These are phyloP conservation scores for Podotricha telesiphe DNA, from an alignment of 2,888 invertebrate genomes.

Conservation along the genomic window DNA sequence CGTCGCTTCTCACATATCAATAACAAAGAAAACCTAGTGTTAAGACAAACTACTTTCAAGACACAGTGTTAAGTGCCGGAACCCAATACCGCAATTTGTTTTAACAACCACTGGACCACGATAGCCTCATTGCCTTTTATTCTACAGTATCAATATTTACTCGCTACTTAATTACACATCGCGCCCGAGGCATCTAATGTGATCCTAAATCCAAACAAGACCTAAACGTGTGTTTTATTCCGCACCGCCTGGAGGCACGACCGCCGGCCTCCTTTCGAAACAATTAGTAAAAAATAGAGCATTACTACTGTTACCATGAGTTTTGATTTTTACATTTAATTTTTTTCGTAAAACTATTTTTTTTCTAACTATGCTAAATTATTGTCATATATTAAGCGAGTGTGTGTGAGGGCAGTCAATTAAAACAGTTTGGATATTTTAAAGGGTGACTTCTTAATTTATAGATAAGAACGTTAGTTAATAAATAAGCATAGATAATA, in stretches of 20 bases:
- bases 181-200: slow-evolving; percentile 5
- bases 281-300: slow-evolving; percentile 59
- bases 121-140: not conserved
- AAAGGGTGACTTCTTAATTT: too few relatives aligned
- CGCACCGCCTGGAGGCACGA: slow-evolving; percentile 66
- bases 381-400: too few relatives aligned
- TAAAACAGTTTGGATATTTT: too few relatives aligned
- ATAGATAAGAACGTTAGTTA: too few relatives aligned
- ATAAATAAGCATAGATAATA: too few relatives aligned
- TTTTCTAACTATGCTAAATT: too few relatives aligned
- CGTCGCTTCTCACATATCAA: not conserved
- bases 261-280: slow-evolving; percentile 74
- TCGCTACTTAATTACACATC: slow-evolving; percentile 17
- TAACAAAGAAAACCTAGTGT: too few relatives aligned
- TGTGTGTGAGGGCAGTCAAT: too few relatives aligned
- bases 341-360: too few relatives aligned
- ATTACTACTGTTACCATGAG: not conserved
- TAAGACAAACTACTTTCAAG: too few relatives aligned
- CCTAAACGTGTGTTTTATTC: slow-evolving; percentile 29
- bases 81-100: not conserved
- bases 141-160: slow-evolving; percentile 10
- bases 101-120: not conserved
- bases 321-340: not conserved
- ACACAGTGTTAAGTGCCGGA: not conserved
- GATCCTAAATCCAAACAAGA: slow-evolving; percentile 34